Base-by-base conservation (phyloP, 64 coral and sea anemone species). In the Pachyseris speciosa region DNA sequence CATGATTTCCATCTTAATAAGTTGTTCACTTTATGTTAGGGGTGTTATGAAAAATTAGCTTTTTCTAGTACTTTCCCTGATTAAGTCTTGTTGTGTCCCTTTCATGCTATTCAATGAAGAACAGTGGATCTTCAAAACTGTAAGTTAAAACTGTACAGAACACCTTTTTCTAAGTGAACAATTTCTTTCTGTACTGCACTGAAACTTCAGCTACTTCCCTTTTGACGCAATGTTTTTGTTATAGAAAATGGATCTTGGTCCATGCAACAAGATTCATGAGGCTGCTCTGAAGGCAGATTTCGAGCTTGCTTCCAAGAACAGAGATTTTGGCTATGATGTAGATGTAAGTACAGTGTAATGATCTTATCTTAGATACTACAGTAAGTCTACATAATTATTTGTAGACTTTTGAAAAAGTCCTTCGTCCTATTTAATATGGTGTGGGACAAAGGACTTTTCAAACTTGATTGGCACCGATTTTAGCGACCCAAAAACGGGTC, bases 231-330 rank as follows among this genome's bases (percentile, higher is more conserved):
- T n/a, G n/a, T n/a, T n/a, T n/a, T n/a, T n/a, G 34, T 57, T 86
- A 34, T 72, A 98, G 93, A 98, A 98, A 94, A 98, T 98, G 96
- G 96, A 98, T 73, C 86, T 98, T 65, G 96, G 96, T 8, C 88
- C 89, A 12, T 98, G 96, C 25, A 80, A 87, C 20, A 98, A 98
- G 87, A 57, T 95, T 51, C 96, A 98, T 57, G 65, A 84, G 17
- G 88, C 96, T 64, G 96, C 96, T 4, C 64, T 98, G 13, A 98
- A 98, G 70, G 96, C 96, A 30, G 96, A 98, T 50, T 98, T 84
- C 72, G 88, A 95, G 37, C 70, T 84, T 67, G 96, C 96, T 22
- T 80, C 93, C 2, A 93, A 95, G 86, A 92, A 75, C 64, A 89
- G 96, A 45, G 93, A 95, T 33, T 98, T 90, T 95, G 96, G 96